Evolutionary conservation across 2,888 invertebrate species (phyloP).

Genomic region (Penaeus monodon): DNA sequence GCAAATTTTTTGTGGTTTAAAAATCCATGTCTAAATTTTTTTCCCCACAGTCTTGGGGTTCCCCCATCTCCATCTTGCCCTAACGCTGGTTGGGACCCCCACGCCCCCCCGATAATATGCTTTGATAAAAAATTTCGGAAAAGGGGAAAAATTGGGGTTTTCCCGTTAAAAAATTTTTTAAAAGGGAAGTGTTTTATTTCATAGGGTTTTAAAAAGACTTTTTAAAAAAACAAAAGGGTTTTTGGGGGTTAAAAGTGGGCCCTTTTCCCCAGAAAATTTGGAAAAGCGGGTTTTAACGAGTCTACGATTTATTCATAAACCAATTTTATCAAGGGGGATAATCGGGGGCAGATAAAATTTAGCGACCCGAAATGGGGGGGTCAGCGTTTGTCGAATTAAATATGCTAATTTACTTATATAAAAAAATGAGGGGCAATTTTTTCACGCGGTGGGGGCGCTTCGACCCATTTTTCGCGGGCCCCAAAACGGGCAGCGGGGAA

Average conservation of each 20-base stretch:
- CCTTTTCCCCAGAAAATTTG: slow-evolving; percentile 1
- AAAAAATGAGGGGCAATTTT: slow-evolving; percentile 63
- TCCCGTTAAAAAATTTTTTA: slow-evolving; percentile 1
- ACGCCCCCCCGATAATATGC: too few species aligned
- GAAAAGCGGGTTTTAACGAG: slow-evolving; percentile 53
- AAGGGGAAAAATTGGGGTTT: too few species aligned
- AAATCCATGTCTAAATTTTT: slow-evolving; percentile 15
- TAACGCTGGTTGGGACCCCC: too few species aligned
- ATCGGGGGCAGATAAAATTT: slow-evolving; percentile 57
- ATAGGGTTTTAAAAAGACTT: neutral
- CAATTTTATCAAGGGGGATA: too few species aligned
- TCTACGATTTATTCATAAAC: too few species aligned
- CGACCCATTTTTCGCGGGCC: slow-evolving; percentile 52
- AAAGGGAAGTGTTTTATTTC: neutral
- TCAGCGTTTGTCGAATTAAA: slow-evolving; percentile 62
- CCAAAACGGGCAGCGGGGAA: slow-evolving; percentile 49
- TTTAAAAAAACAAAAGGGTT: neutral
- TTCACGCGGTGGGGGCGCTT: slow-evolving; percentile 53
- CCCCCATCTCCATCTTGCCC: slow-evolving; percentile 46
- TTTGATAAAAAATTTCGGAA: too few species aligned
- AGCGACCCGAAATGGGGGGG: slow-evolving; percentile 52
- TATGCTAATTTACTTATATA: slow-evolving; percentile 64
- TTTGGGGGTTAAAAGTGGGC: neutral
- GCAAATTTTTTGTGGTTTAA: too few species aligned
- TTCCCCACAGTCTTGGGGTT: slow-evolving; percentile 40